Percentiles rank a stretch among this genome's conserved stretches.
phyloP scores from a whole-genome alignment of 1,140 invertebrate genomes.

The Plectrocnemia conspersa region DNA sequence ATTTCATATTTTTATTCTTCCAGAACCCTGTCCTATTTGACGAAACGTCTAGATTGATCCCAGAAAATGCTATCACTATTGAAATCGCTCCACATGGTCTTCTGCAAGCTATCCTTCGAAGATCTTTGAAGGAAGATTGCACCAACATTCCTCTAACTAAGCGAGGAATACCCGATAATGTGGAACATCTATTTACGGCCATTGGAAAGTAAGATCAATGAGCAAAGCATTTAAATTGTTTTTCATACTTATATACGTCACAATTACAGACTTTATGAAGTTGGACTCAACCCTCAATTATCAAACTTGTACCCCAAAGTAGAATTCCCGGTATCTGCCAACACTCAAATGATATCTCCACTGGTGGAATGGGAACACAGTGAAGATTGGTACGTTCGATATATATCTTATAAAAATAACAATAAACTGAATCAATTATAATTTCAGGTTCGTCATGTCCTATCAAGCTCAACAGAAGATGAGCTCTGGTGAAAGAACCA shows the following conservation, averaged over 20 bases:
- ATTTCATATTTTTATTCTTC: no score
- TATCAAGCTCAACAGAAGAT: conserved; percentile 59
- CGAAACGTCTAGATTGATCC: conserved; percentile 72
- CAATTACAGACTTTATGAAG: conserved; percentile 45
- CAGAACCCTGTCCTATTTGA: conserved; percentile 78
- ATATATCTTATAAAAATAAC: neutral
- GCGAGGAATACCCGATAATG: conserved; percentile 65
- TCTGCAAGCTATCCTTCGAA: conserved; percentile 64
- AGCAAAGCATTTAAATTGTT: neutral
- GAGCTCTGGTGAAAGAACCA: conserved; percentile 58
- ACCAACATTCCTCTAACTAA: conserved; percentile 77
- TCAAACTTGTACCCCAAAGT: conserved; percentile 59
- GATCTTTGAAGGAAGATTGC: conserved; percentile 55
- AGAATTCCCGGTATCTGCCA: conserved; percentile 71
- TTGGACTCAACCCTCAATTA: conserved; percentile 47
- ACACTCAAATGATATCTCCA: conserved; percentile 72
- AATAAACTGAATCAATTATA: neutral
- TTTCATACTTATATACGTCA: no score
- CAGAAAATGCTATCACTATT: conserved; percentile 72
- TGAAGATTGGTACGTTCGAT: conserved; percentile 60
- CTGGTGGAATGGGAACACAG: conserved; percentile 88
- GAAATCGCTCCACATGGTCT: conserved; percentile 82
- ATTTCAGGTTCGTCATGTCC: conserved; percentile 57
- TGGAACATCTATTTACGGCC: conserved; percentile 61
- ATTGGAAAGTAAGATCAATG: conserved; percentile 62